Evolutionary conservation across 2,113 vertebrate genomes (phyloP), one percentile per base, ranked within the genome.

Genomic region (Myiopsitta monachus): DNA sequence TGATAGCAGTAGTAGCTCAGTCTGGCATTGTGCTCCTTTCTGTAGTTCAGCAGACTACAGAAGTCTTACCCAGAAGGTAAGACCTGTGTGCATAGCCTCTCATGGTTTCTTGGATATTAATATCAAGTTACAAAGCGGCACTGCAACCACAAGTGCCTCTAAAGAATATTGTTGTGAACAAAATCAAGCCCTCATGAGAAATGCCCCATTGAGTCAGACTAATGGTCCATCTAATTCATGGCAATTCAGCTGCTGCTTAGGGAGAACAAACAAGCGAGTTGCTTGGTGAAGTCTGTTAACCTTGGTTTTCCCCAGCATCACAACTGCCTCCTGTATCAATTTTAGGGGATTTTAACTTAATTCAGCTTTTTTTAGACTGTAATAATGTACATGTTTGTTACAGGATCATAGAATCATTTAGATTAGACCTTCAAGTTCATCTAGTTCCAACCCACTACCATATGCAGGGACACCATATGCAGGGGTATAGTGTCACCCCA

Each of bases 211-310:
- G 59, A 92, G 61, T 74, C 83, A 88, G 73, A n/a, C 62, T 90
- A 96, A 92, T 38, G 63, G 80, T 66, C 88, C 76, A 57, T 66
- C 91, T 93, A 92, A 90, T 90, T 79, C 78, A 61, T 16, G 13
- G 52, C 84, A 93, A 68, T 85, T 95, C 85, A 67, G 68, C 82
- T 67, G 69, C 84, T 61, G 66, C 76, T 8, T 66, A 22, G 59
- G 41, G 54, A 96, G 38, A 62, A 15, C 36, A 7, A 64, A 43
- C 0, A 1, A 69, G 26, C 30, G 55, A 62, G 57, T 55, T 0
- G 2, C n/a, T 57, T 90, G 73, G 67, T 62, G 26, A 33, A 80
- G 12, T 38, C 64, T 67, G 31, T 67, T 90, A 55, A 36, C 31
- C 51, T 72, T 52, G 18, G 3, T 19, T 75, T 69, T 74, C 18